Evolutionary conservation across 37 sponge, comb jelly and placozoan genomes (phyloP), one percentile per base, ranked within the genome.

Genomic region (Axinella damicornis): DNA sequence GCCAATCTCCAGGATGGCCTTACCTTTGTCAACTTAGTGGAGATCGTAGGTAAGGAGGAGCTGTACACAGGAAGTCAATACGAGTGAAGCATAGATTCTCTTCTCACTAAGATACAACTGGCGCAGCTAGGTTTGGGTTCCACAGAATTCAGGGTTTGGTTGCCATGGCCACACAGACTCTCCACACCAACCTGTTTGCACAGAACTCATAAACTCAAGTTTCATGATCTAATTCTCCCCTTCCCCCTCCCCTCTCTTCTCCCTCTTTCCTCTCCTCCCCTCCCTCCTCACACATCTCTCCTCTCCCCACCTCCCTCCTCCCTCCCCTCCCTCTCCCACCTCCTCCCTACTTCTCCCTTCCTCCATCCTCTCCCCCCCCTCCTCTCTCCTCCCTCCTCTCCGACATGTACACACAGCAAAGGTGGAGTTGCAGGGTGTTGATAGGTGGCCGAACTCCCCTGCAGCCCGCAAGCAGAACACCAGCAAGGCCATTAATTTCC

Each of bases 21-120:
- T 31, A 77, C 88, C 16, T 89, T 95, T 17, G 85, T 95, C 58
- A 56, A 88, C 53, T 74, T 95, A 20, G 89, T 85, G 72, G 95
- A 95, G 46, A 80, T 91, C 52, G 77, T 90, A 0, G 73, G 95
- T 95, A 56, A 85, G 94, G 46, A 46, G 46, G 46, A 46, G 9
- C 9, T n/a, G n/a, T n/a, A n/a, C n/a, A n/a, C 46, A 46, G 46
- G 46, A 46, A 9, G 46, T 4, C n/a, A n/a, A n/a, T n/a, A n/a
- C n/a, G n/a, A n/a, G n/a, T n/a, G n/a, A n/a, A n/a, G n/a, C n/a
- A n/a, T n/a, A n/a, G n/a, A n/a, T n/a, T n/a, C n/a, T n/a, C n/a
- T n/a, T n/a, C n/a, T n/a, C n/a, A n/a, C n/a, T n/a, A n/a, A n/a
- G n/a, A n/a, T n/a, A n/a, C n/a, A n/a, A n/a, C n/a, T n/a, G n/a